A percentile compares a stretch with the other conserved stretches of the same genome.
These are phyloP conservation scores for Drosophila sp. DNA, from an alignment of 1,140 invertebrate species.

Conservation along the genomic window DNA sequence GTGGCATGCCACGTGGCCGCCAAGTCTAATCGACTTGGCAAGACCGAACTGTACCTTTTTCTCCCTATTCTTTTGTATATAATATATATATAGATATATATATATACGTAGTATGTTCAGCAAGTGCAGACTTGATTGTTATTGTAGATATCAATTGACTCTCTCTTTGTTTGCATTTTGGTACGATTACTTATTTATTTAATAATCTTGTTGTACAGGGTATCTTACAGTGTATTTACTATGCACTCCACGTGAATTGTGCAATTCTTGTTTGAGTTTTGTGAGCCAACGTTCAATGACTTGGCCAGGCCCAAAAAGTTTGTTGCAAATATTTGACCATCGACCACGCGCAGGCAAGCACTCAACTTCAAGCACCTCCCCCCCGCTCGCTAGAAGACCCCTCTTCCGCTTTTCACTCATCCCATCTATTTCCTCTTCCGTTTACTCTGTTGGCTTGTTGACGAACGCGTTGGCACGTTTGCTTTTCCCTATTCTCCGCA, in stretches of 20 bases:
- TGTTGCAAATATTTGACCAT: constrained; percentile 80
- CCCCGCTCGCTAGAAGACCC: too few species aligned
- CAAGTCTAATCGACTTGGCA: constrained; percentile 14
- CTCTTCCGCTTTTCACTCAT: background rate
- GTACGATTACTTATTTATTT: constrained; percentile 5
- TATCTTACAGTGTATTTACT: constrained; percentile 17
- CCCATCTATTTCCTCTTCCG: background rate
- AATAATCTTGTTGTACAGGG: constrained; percentile 24
- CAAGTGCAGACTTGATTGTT: background rate
- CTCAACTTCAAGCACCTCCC: constrained; percentile 24
- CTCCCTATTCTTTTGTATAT: background rate
- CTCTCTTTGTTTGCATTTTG: background rate
- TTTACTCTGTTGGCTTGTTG: constrained; percentile 38
- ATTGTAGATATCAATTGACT: background rate
- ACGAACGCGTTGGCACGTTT: constrained; percentile 50
- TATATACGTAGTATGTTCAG: background rate
- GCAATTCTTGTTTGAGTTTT: constrained; percentile 67
- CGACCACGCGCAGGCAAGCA: constrained; percentile 48
- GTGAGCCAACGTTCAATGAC: constrained; percentile 70
- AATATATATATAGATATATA: too few species aligned
- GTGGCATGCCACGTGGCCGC: constrained; percentile 48
- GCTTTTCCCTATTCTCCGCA: constrained; percentile 38
- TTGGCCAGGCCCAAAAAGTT: constrained; percentile 68
- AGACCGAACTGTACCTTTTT: background rate
- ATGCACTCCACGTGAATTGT: constrained; percentile 24